Base-by-base conservation (phyloP, 2,888 invertebrate species). In the Agrochola macilenta region DNA sequence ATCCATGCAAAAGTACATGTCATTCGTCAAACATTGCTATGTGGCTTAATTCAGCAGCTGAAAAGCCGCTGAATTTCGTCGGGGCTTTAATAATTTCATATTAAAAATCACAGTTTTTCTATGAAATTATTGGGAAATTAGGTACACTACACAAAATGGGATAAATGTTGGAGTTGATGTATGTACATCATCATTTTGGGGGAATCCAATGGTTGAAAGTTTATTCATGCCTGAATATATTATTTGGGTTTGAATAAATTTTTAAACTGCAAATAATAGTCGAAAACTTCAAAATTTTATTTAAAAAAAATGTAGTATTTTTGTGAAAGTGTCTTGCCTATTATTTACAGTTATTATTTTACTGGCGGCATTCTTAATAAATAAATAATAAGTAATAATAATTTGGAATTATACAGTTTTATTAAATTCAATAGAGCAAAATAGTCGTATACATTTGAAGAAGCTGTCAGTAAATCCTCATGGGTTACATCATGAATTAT, bases 401-500 rank as follows among this genome's bases (percentile, higher is more conserved):
- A 57, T 54, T 76, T 71, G 81, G 66, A 85, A 81, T 70, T 75
- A 68, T 80, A 65, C 80, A 66, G 49, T 84, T 81, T 81, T 80
- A 63, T 60, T 66, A 70, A 75, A 66, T 80, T 65, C 54, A 76
- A 82, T 65, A 64, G 5, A 69, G 9, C 11, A 54, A 60, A 49
- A 73, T 52, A 70, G 46, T 74, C 63, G 71, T 76, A 60, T 61
- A 66, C 54, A 69, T 65, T 73, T 39, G 11, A 83, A 79, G 87
- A 82, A 82, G 79, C 85, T 79, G 84, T 85, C 85, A 89, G 79
- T 85, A 83, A 80, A 79, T 81, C 26, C 46, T 79, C 82, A 87
- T 89, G 85, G 89, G 90, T 89, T 79, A 82, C 90, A 92, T 92
- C 91, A 92, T 92, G 90, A 88, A 86, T 80, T 75, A 81, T 79